These are phyloP conservation scores for Myzus persicae DNA, from an alignment of 1,140 invertebrate species.

Conservation along the genomic window DNA sequence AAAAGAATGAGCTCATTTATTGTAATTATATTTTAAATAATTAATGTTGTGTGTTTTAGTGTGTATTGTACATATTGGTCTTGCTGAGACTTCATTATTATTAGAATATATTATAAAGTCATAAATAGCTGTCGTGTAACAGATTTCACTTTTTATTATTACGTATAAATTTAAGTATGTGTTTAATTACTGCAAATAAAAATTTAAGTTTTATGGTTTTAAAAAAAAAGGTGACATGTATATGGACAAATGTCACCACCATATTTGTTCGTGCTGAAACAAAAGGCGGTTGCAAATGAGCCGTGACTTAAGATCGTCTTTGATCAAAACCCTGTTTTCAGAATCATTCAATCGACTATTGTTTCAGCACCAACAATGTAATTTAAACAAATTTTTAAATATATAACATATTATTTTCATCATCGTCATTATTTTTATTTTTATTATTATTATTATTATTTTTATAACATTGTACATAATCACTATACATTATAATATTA, in stretches of 20 bases:
- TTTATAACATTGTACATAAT: slow-evolving; percentile 40
- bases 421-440: slow-evolving; percentile 13
- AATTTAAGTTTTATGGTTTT: neutral
- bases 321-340: neutral
- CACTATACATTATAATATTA: slow-evolving; percentile 27
- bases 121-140: neutral
- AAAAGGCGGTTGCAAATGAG: neutral
- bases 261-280: neutral
- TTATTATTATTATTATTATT: slow-evolving; percentile 44
- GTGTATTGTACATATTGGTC: neutral
- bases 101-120: neutral
- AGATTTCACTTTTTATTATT: neutral
- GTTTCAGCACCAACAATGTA: neutral
- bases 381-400: neutral
- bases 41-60: slow-evolving; percentile 7
- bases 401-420: slow-evolving; percentile 8
- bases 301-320: neutral
- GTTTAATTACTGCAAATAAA: neutral
- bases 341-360: neutral
- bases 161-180: neutral
- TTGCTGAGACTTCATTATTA: neutral
- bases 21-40: neutral
- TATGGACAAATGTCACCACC: neutral
- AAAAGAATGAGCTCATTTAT: neutral
- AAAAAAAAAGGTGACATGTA: neutral